Percentiles rank a stretch among this genome's conserved stretches.
phyloP scores from a whole-genome alignment of 2,113 vertebrate species.

The Micronisus gabar region DNA sequence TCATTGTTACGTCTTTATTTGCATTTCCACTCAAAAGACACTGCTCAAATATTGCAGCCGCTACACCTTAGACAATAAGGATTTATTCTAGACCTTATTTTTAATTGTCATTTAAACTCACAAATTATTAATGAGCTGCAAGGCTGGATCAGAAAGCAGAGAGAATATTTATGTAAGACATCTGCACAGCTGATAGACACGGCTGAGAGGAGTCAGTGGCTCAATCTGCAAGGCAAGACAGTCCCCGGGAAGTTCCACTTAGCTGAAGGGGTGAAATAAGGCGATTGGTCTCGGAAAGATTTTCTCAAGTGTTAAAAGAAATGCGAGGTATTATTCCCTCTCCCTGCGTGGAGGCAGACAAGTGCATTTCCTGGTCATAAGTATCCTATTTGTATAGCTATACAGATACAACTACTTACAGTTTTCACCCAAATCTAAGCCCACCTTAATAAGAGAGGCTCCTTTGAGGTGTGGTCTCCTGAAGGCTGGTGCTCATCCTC shows the following conservation, averaged over 20 bases:
- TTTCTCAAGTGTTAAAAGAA: neutral
- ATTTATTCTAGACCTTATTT: neutral
- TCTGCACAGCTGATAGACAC: neutral
- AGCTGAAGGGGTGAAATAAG: neutral
- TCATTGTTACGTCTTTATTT: neutral
- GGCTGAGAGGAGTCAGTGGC: neutral
- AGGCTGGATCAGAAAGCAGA: neutral
- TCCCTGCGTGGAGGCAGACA: neutral
- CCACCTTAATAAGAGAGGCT: neutral
- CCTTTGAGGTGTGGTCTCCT: neutral
- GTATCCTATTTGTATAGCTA: neutral
- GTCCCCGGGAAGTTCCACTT: neutral
- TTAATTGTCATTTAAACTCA: neutral
- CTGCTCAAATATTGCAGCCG: neutral
- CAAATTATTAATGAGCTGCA: neutral
- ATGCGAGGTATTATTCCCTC: neutral
- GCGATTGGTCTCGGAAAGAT: fast-evolving
- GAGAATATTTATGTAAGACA: neutral
- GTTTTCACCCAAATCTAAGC: neutral
- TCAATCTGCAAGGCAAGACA: fast-evolving
- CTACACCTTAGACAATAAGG: neutral
- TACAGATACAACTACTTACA: neutral
- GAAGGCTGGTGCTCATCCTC: neutral
- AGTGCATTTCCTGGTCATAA: neutral
- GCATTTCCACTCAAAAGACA: neutral